A percentile compares a stretch with the other conserved stretches of the same genome.
These are phyloP conservation scores for Andricus quercusramuli DNA, from an alignment of 2,888 invertebrate genomes.

Conservation along the genomic window DNA sequence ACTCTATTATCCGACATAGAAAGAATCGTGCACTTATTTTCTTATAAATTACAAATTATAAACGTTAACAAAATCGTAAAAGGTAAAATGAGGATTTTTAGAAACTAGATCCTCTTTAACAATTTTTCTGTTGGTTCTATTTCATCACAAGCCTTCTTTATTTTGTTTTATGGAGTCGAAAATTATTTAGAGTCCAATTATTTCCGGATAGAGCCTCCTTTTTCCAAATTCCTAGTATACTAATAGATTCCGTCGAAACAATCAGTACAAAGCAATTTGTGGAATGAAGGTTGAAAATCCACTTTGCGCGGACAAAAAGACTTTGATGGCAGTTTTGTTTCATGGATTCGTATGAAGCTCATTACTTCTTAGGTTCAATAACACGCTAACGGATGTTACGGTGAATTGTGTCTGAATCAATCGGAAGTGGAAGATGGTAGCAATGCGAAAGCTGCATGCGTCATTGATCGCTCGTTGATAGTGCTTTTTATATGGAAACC, in stretches of 20 bases:
- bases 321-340: slow-evolving; percentile 2
- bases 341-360: not conserved
- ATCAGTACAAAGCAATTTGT: not conserved
- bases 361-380: slow-evolving; percentile 12
- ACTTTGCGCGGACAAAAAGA: not conserved
- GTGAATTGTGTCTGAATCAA: slow-evolving; percentile 3
- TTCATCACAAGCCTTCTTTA: no score
- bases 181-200: not conserved
- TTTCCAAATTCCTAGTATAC: not conserved
- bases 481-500: slow-evolving; percentile 48
- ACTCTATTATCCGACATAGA: not conserved
- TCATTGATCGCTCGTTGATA: slow-evolving; percentile 52
- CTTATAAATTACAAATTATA: not conserved
- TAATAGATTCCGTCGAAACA: not conserved
- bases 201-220: no score
- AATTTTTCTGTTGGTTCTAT: no score
- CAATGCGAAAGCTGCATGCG: slow-evolving; percentile 45
- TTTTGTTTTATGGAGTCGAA: no score
- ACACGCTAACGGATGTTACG: not conserved
- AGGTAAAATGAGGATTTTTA: no score
- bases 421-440: slow-evolving; percentile 37
- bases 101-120: no score
- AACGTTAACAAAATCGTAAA: no score
- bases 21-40: not conserved
- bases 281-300: not conserved